These are phyloP conservation scores for Peromyscus leucopus DNA, from an alignment of 2,113 vertebrate species.

Conservation along the genomic window DNA sequence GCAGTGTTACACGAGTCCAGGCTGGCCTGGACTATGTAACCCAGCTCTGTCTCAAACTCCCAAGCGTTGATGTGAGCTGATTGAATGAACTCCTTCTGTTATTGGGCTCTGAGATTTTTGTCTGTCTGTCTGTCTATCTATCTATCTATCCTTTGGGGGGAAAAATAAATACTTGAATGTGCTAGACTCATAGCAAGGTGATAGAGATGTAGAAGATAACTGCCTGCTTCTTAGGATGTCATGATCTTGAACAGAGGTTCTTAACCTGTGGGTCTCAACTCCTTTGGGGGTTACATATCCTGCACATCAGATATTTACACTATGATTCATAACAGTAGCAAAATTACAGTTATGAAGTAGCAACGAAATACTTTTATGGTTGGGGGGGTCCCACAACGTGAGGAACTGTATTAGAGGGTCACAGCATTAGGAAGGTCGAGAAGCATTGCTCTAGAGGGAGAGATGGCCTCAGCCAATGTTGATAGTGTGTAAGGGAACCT, in stretches of 20 bases:
- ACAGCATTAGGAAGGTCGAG: background rate
- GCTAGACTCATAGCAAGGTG: background rate
- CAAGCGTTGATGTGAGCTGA: background rate
- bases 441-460: background rate
- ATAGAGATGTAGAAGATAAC: background rate
- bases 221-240: background rate
- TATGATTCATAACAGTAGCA: background rate
- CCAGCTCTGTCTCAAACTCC: background rate
- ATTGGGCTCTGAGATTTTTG: background rate
- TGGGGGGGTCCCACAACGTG: background rate
- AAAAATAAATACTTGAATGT: background rate
- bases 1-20: background rate
- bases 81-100: background rate
- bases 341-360: background rate
- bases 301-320: background rate
- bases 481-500: no score
- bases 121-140: no score
- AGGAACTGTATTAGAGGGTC: background rate
- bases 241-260: background rate
- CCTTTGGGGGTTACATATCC: background rate
- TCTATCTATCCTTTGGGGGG: no score
- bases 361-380: background rate
- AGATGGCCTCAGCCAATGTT: accelerated
- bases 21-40: background rate
- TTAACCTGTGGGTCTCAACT: background rate